These are phyloP conservation scores for Trisateles emortualis DNA, from an alignment of 2,888 invertebrate genomes.

Conservation along the genomic window DNA sequence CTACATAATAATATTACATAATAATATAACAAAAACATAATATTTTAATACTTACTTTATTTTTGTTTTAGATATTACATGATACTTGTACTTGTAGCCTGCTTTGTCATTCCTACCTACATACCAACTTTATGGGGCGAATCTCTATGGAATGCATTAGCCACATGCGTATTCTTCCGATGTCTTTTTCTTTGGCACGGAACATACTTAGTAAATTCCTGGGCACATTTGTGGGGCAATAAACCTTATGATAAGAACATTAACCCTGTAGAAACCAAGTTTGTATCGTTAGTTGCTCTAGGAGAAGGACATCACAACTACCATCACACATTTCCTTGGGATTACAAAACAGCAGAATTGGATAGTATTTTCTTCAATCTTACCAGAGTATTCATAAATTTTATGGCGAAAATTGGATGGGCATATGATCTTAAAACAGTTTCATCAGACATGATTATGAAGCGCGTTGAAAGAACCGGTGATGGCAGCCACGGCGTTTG, in stretches of 20 bases:
- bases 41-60: neutral
- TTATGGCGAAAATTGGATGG: slow-evolving; percentile 76
- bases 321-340: slow-evolving; percentile 94
- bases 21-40: neutral
- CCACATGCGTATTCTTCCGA: slow-evolving; percentile 2
- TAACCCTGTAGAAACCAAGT: slow-evolving; percentile 90
- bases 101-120: slow-evolving; percentile 1
- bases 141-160: slow-evolving; percentile 25
- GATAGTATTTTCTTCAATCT: slow-evolving; percentile 65
- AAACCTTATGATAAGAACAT: slow-evolving; percentile 92
- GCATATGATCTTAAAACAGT: slow-evolving; percentile 6
- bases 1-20: neutral
- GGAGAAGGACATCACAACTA: slow-evolving; percentile 96
- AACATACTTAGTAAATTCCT: slow-evolving; percentile 89
- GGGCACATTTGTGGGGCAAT: slow-evolving; percentile 93
- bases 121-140: slow-evolving; percentile 11
- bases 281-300: slow-evolving; percentile 89
- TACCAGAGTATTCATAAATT: slow-evolving; percentile 34
- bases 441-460: neutral
- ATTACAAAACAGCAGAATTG: slow-evolving; percentile 93
- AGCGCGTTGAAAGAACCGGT: neutral
- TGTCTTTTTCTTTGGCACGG: neutral
- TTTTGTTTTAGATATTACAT: slow-evolving; percentile 10
- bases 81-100: slow-evolving; percentile 8
- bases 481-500: neutral